Evolutionary conservation across 2,797 vertebrate genomes (phyloP).

Genomic region (Hephaestus fuliginosus): DNA sequence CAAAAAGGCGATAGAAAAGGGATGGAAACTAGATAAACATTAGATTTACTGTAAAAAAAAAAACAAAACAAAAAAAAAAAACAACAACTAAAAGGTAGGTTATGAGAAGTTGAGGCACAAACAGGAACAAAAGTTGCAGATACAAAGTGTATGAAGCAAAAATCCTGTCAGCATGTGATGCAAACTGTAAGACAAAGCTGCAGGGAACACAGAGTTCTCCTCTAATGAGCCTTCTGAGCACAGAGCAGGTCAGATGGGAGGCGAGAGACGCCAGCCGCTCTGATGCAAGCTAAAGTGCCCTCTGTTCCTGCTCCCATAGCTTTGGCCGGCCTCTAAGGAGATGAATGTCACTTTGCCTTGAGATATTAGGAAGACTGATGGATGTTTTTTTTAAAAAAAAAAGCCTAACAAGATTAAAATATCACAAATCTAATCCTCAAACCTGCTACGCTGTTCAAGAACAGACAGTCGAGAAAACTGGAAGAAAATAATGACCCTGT

Average conservation of each 20-base stretch:
- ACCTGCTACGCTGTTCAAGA: conserved; percentile 17
- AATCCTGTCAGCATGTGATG: conserved; percentile 25
- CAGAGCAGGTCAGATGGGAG: conserved; percentile 52
- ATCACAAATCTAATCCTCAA: conserved; percentile 58
- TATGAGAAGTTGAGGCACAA: neutral
- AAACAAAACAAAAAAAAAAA: no score
- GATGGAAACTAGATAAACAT: no score
- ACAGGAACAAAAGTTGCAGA: neutral
- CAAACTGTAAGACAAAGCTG: conserved; percentile 24
- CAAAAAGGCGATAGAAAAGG: no score
- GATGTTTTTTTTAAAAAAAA: neutral
- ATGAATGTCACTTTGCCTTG: conserved; percentile 46
- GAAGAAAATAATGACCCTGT: neutral
- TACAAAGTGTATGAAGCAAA: neutral
- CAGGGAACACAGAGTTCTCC: conserved; percentile 23
- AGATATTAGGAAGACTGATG: conserved; percentile 38
- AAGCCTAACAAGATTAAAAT: conserved; percentile 62
- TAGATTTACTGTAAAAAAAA: no score
- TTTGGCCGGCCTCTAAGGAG: conserved; percentile 49
- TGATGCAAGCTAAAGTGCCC: conserved; percentile 40
- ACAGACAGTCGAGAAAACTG: conserved; percentile 7
- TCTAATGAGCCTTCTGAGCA: conserved; percentile 67
- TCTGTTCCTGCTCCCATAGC: conserved; percentile 42
- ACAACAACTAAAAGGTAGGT: no score
- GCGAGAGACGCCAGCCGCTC: conserved; percentile 12